Percentiles rank a stretch among this genome's conserved stretches.
Conservation (phyloP, 2,797 vertebrate genomes). For the Fratercula arctica region DNA sequence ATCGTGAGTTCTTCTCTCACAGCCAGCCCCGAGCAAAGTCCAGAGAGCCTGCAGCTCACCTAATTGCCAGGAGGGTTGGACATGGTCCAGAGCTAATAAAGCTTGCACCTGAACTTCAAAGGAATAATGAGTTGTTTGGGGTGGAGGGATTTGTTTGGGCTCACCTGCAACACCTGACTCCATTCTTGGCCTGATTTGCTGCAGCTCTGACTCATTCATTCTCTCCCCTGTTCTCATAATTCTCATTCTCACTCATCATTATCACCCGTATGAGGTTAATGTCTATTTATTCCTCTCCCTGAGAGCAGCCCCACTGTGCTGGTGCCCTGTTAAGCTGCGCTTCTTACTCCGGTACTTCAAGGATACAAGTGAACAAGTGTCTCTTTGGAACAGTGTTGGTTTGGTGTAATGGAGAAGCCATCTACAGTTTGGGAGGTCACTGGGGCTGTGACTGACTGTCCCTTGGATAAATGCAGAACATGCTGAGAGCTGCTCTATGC, state of each 20-base stretch:
- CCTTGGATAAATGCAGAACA: fast-evolving
- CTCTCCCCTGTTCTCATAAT: no score
- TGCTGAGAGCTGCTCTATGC: fast-evolving
- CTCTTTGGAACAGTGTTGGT: fast-evolving
- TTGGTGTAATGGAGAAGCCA: fast-evolving
- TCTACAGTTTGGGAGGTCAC: neutral
- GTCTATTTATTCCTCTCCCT: neutral
- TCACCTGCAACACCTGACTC: neutral
- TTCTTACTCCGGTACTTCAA: fast-evolving
- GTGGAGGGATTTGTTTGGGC: neutral
- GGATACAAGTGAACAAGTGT: fast-evolving
- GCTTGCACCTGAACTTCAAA: neutral
- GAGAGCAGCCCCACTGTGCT: fast-evolving
- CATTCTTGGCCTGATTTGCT: neutral
- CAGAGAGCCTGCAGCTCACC: neutral
- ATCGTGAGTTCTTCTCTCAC: neutral
- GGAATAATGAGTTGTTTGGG: neutral
- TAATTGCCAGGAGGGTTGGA: neutral
- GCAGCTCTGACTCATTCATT: neutral
- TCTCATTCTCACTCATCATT: neutral
- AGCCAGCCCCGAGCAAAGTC: neutral
- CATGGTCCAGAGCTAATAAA: neutral
- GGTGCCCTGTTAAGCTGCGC: fast-evolving
- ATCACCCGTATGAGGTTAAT: neutral
- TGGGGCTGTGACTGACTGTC: neutral